Conservation (phyloP, 1,140 invertebrate species). For the Lysiphlebus fabarum region DNA sequence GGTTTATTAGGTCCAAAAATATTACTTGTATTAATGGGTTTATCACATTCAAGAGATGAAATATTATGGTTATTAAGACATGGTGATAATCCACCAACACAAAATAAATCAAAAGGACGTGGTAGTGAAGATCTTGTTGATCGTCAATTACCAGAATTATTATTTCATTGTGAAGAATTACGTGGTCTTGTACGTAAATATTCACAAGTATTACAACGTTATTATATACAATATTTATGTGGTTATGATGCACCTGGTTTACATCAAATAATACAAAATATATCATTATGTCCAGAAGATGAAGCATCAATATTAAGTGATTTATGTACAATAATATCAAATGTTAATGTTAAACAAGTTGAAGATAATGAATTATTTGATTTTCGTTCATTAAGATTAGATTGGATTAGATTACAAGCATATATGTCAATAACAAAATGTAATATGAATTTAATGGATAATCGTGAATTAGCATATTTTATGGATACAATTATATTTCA, state of each 20-base stretch:
- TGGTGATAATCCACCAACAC: slow-evolving; percentile 88
- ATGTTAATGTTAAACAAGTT: slow-evolving; percentile 89
- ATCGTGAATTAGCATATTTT: slow-evolving; percentile 82
- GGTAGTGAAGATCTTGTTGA: slow-evolving; percentile 86
- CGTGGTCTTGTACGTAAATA: slow-evolving; percentile 90
- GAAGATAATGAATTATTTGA: slow-evolving; percentile 96
- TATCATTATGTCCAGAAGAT: slow-evolving; percentile 85
- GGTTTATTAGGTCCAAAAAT: slow-evolving; percentile 95
- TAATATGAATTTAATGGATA: slow-evolving; percentile 78
- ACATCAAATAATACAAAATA: slow-evolving; percentile 86
- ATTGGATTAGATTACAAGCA: slow-evolving; percentile 96
- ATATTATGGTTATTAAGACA: slow-evolving; percentile 95
- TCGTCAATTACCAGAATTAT: slow-evolving; percentile 90
- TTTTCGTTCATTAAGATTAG: slow-evolving; percentile 88
- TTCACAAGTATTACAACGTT: slow-evolving; percentile 94
- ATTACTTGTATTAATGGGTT: slow-evolving; percentile 93
- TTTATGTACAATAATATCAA: slow-evolving; percentile 84
- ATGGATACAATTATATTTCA: slow-evolving; percentile 97
- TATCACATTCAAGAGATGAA: slow-evolving; percentile 94
- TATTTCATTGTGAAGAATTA: slow-evolving; percentile 98
- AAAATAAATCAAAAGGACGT: slow-evolving; percentile 80
- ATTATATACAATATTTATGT: slow-evolving; percentile 95
- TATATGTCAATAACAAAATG: slow-evolving; percentile 87
- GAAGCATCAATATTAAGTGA: slow-evolving; percentile 93
- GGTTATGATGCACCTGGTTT: slow-evolving; percentile 93